Base-by-base conservation (phyloP, 2,888 invertebrate genomes). In the Pristionchus mayeri region DNA sequence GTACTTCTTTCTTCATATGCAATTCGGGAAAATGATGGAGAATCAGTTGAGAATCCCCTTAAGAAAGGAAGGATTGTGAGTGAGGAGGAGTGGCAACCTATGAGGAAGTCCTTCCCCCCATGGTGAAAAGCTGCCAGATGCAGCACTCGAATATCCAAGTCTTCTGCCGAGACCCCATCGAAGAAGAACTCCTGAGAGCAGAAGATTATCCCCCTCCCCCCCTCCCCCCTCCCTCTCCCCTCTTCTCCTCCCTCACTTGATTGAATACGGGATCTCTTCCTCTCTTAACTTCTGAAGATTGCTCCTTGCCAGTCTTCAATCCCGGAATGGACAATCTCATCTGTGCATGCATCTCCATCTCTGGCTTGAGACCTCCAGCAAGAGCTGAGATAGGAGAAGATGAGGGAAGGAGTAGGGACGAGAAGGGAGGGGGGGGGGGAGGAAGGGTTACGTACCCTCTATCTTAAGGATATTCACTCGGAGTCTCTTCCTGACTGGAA, bases 231-330 rank as follows among this genome's bases (percentile, higher is more conserved):
- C 40, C 24, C 30, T 67, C 21, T 67, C 67, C 1, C 30, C 34
- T 30, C 16, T 37, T 11, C 13, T 27, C 30, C 11, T 30, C 6
- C 7, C 67, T 67, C 34, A 91, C 93, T 88, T 93, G 93, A 87
- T 93, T 93, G 87, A 92, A 93, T 21, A 93, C 57, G 24, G 57
- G 57, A 87, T 93, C 91, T 21, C 92, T 84, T 11, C 93, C 93
- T 78, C 93, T 90, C 85, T 93, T 93, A 9, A 93, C 90, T 16
- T 93, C 91, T 60, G 93, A 21, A 9, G 24, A 91, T 83, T 91
- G 92, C 84, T 93, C 93, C 86, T 93, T 93, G 86, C 93, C 93
- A 44, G 92, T 84, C 87, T 94, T 94, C 40, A 93, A 93, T n/a
- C 93, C 93, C 88, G 93, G 92, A 18, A 94, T 91, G 86, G 91